Evolutionary conservation across 2,888 invertebrate genomes (phyloP).

Genomic region (Ichneumoninae sp.): DNA sequence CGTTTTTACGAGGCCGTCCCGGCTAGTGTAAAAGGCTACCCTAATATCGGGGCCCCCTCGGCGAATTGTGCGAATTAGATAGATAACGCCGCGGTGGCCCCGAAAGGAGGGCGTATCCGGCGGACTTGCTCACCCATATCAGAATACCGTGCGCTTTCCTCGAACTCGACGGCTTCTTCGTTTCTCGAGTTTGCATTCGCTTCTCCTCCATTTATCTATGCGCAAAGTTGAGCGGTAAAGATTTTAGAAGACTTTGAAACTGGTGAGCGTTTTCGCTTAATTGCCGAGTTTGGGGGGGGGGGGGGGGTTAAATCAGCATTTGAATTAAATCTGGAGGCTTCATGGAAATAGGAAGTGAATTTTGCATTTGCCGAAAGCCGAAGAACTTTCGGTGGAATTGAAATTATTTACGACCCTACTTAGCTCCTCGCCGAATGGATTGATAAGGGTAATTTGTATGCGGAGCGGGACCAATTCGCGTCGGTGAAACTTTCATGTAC

Average conservation of each 20-base stretch:
- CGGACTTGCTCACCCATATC: neutral
- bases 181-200: neutral
- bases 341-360: neutral
- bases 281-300: neutral
- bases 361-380: neutral
- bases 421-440: neutral
- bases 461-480: neutral
- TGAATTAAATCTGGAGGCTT: neutral
- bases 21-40: conserved; percentile 42
- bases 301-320: neutral
- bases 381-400: neutral
- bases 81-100: conserved; percentile 34
- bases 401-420: neutral
- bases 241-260: neutral
- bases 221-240: neutral
- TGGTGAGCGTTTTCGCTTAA: neutral
- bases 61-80: conserved; percentile 51
- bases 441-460: neutral
- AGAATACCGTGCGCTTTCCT: neutral
- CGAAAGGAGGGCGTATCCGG: conserved; percentile 31
- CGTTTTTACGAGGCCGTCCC: conserved; percentile 42
- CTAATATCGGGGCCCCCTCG: conserved; percentile 34
- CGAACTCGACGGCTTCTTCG: neutral
- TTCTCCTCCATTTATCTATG: neutral
- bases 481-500: neutral